Base-by-base conservation (phyloP, 2,113 vertebrate genomes). In the Campylomormyrus tamandua region DNA sequence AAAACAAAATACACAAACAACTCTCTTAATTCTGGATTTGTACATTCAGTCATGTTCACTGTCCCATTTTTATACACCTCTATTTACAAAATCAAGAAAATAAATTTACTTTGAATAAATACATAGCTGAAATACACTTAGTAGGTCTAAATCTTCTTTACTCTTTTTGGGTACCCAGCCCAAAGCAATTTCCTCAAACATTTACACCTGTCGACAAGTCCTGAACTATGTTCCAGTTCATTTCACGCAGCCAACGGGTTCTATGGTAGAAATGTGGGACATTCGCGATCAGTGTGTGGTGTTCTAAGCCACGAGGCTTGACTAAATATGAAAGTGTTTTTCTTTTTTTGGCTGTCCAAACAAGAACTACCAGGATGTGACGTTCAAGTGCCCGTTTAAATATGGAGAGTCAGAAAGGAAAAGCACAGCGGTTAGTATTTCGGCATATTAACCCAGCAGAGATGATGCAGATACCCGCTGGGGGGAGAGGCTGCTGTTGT, bases 91-190 rank as follows among this genome's bases (percentile, higher is more conserved):
- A 92, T 87, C 89, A 91, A 86, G 87, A 90, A 89, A 88, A 84
- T 92, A 90, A 92, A 92, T 52, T 24, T 90, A 89, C 91, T 88
- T 87, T 91, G n/a, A 92, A 91, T 91, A 90, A 92, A 92, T 94
- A 92, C 93, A 94, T 93, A 95, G 93, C 93, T 93, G 93, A 91
- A 93, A 93, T 88, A 83, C 91, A 92, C 89, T 92, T 91, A 89
- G 90, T 90, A 91, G 91, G 88, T 93, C 90, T 91, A 92, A 91
- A 91, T 93, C 91, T 83, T 92, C 93, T 94, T 92, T 94, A 93
- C 92, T 92, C 91, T 93, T 90, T n/a, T 91, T 93, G 94, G 95
- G 95, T 94, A 94, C 94, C 94, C 95, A 94, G 95, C 94, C 95
- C 94, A 94, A 84, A 58, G 86, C 94, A 94, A 89, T 92, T 90